Base-by-base conservation (phyloP, 1,140 invertebrate species). In the Carposina sasakii region DNA sequence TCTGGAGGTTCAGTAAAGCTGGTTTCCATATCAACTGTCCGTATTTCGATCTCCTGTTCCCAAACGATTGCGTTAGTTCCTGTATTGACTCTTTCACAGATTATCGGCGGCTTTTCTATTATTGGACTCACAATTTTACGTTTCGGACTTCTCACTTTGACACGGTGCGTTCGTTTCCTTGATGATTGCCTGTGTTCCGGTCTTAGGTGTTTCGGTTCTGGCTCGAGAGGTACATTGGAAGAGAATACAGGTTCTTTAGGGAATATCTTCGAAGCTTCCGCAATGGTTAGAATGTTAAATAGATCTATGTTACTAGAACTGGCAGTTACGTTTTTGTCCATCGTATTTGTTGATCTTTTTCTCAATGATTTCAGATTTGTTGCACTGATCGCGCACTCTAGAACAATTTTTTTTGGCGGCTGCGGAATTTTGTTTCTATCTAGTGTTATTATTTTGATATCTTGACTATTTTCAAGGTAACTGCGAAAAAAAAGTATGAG, bases 131-230 rank as follows among this genome's bases (percentile, higher is more conserved):
- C 12, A 41, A 17, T 16, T 3, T 9, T 50, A 48, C 71, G 57
- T 49, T 68, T 81, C 5, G 74, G 74, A 55, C 74, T 81, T 55
- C 76, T 67, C 0, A 83, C 72, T 67, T 77, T 79, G 8, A 74
- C 61, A 46, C 71, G 60, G 24, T 81, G 79, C 31, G 49, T 51
- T 51, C 57, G 15, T 68, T 60, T 36, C 9, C 33, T 22, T 17
- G n/a, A 16, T 37, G n/a, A n/a, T n/a, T n/a, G n/a, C n/a, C 23
- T 57, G 12, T 50, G 24, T 22, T 30, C 12, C 22, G 42, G 19
- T 46, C 36, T 44, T 15, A 28, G 24, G 33, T 53, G 20, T 26
- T 54, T 54, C 10, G 47, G 42, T 23, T 40, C 8, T 24, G 43
- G 23, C 43, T 54, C 15, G 8, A 40, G 12, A 8, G 13, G 26